Conservation (phyloP, 1,140 invertebrate species). For the Procambarus virginalis region DNA sequence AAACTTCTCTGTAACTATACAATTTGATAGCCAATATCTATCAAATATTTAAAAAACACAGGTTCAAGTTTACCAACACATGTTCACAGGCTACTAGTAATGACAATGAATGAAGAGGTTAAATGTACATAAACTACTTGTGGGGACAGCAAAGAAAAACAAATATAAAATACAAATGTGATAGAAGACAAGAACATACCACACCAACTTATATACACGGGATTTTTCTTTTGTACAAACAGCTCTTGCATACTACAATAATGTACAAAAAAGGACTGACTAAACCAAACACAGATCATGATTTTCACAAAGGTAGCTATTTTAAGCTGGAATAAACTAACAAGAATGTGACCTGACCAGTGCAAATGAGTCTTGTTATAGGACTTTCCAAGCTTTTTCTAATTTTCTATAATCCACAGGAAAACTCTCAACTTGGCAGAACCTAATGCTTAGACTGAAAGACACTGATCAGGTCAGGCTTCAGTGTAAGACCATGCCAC, state of each 20-base stretch:
- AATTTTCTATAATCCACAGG: background rate
- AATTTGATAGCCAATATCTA: constrained; percentile 35
- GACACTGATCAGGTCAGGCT: constrained; percentile 34
- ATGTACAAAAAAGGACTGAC: constrained; percentile 60
- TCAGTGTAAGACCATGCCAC: constrained; percentile 53
- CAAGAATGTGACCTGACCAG: constrained; percentile 31
- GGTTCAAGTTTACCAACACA: constrained; percentile 44
- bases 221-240: constrained; percentile 61
- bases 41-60: constrained; percentile 29
- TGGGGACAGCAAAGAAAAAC: constrained; percentile 34
- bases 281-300: constrained; percentile 43
- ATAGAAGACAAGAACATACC: constrained; percentile 63
- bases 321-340: constrained; percentile 51
- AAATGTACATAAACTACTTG: constrained; percentile 55
- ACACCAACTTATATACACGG: constrained; percentile 67
- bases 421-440: constrained; percentile 25
- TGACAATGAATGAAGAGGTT: constrained; percentile 61
- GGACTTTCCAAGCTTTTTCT: background rate
- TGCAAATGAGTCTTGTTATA: constrained; percentile 17
- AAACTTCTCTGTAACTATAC: constrained; percentile 30
- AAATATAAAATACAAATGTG: constrained; percentile 36
- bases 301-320: constrained; percentile 49
- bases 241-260: constrained; percentile 64
- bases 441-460: constrained; percentile 30
- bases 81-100: constrained; percentile 56